Base-by-base conservation (phyloP, 2,113 vertebrate genomes). In the Leptobrachium leishanense region DNA sequence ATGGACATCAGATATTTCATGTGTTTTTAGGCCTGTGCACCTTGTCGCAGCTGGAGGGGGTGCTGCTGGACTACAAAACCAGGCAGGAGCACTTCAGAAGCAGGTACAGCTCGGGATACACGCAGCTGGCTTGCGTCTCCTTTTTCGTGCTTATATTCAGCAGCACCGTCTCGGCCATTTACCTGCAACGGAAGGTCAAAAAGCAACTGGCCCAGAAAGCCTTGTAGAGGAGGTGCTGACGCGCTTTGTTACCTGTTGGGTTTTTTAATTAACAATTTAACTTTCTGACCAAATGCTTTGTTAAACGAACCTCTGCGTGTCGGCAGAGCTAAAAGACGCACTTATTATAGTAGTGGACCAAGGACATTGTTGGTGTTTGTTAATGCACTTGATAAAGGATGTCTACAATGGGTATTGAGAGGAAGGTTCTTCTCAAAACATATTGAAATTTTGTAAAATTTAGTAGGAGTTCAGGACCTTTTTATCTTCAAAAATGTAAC, bases 1-100 rank as follows among this genome's bases (percentile, higher is more conserved):
- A 98, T 0, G 95, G 92, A 2, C 97, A 99, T 80, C 97, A 98
- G 85, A 94, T 98, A 84, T 98, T 99, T 90, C 96, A 97, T 6
- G 46, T 95, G 6, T 94, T 96, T 70, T 84, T 98, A 85, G 93
- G 93, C 2, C 68, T 97, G 83, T 96, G 96, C 87, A 97, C 96
- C 0, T 75, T 98, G 0, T 95, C 91, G 41, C 97, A 99, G 88
- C 87, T 96, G 85, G 95, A 98, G 85, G 97, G 95, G 65, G 89
- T 98, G 74, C 92, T 95, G 65, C 82, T 88, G 85, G 97, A 99
- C 89, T 96, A 95, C 43, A 85, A 91, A 84, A 87, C 83, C 68
- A 90, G 91, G 5, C 91, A 86, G 73, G 91, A 94, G 8, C 86
- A 90, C 6, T 86, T 95, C 66, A 64, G 92, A 68, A 86, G 89